Evolutionary conservation across 2,797 vertebrate genomes (phyloP), one percentile per base, ranked within the genome.

Genomic region (Pristis pectinata): DNA sequence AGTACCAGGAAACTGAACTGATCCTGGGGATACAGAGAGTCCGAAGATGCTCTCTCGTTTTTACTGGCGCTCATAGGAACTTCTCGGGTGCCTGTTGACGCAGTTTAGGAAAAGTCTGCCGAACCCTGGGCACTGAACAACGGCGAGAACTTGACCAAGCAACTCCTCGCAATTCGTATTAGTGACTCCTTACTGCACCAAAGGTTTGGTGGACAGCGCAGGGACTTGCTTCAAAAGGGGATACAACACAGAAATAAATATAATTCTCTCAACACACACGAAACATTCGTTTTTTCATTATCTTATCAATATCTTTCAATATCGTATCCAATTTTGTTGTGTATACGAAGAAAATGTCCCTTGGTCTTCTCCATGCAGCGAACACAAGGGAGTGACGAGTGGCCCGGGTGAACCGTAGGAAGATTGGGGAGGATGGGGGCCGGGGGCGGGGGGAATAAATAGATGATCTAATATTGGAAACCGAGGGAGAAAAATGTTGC

Each of bases 61-160:
- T 67, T 67, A 22, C 37, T 41, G 59, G 5, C 37, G 87, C 10
- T 61, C n/a, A 64, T 34, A 24, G n/a, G n/a, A 67, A 19, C 87
- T 5, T 22, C 37, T 64, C 59, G n/a, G 64, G n/a, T 11, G 87
- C 8, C 19, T 10, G 87, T 59, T 89, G 85, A 61, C 87, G 49
- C 17, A 37, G n/a, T 61, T 89, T 61, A 37, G 59, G 56, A 89
- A 64, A n/a, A n/a, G 13, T 53, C 49, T 83, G 44, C 44, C 97
- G 97, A 97, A 96, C 96, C 96, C 96, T 96, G 95, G 96, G 96
- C 96, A 96, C 61, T 96, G 96, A 95, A 95, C 96, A 96, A 96
- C 95, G 96, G 95, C 95, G 97, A 97, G 97, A 97, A 97, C 96
- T 96, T 96, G 95, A 95, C 95, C 96, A 96, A 97, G 97, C 97